These are phyloP conservation scores for rabbit (Oryctolagus cuniculus) DNA, from an alignment of 2,113 vertebrate species.

Conservation along the genomic window mOryCun1.1 NC_091433.1:5962001-5962500, in stretches of 20 bases:
- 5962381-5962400: neutral
- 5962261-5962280: neutral
- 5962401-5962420: neutral
- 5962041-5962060: neutral
- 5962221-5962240: neutral
- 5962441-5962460: neutral
- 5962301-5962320: neutral
- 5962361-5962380: neutral
- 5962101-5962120: neutral
- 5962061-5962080: neutral
- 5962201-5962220: fast-evolving
- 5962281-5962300: neutral
- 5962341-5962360: neutral
- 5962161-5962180: neutral
- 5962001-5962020: neutral
- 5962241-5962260: neutral
- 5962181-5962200: neutral
- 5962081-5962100: neutral
- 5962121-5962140: neutral
- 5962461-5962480: fast-evolving
- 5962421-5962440: neutral
- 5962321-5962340: neutral
- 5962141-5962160: neutral
- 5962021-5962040: neutral
- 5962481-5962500: neutral